These are phyloP conservation scores for Turritopsis dohrnii DNA, from an alignment of 30 jellyfish, hydroid and myxozoan genomes.

Conservation along the genomic window DNA sequence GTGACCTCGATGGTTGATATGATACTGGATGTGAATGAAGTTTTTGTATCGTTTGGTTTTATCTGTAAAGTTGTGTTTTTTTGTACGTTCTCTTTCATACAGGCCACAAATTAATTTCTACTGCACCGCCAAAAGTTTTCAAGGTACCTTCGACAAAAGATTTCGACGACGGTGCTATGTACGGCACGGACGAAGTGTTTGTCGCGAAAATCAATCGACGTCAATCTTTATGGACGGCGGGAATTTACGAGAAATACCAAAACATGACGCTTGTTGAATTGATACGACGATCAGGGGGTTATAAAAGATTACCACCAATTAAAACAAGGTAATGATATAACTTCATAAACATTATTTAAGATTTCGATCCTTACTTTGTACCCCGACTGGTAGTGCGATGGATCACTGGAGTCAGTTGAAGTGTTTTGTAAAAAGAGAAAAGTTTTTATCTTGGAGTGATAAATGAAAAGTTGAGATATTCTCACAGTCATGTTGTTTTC, in stretches of 20 bases:
- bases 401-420: too few relatives aligned
- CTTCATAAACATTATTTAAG: too few relatives aligned
- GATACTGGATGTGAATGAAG: too few relatives aligned
- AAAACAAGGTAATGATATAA: slow-evolving; percentile 37
- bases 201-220: slow-evolving; percentile 18
- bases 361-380: too few relatives aligned
- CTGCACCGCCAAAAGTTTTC: background rate
- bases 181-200: slow-evolving; percentile 28
- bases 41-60: too few relatives aligned
- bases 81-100: background rate
- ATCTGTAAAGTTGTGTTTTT: too few relatives aligned
- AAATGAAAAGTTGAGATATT: too few relatives aligned
- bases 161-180: background rate
- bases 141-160: background rate
- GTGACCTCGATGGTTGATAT: too few relatives aligned
- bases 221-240: slow-evolving; percentile 57
- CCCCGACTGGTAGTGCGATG: too few relatives aligned
- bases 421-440: too few relatives aligned
- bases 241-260: slow-evolving; percentile 21
- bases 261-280: slow-evolving; percentile 34
- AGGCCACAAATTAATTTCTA: background rate
- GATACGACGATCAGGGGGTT: slow-evolving; percentile 49
- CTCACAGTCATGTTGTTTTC: too few relatives aligned
- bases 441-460: too few relatives aligned
- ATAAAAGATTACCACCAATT: slow-evolving; percentile 8